phyloP scores from a whole-genome alignment of 2,797 vertebrate species.

The Iguana delicatissima region DNA sequence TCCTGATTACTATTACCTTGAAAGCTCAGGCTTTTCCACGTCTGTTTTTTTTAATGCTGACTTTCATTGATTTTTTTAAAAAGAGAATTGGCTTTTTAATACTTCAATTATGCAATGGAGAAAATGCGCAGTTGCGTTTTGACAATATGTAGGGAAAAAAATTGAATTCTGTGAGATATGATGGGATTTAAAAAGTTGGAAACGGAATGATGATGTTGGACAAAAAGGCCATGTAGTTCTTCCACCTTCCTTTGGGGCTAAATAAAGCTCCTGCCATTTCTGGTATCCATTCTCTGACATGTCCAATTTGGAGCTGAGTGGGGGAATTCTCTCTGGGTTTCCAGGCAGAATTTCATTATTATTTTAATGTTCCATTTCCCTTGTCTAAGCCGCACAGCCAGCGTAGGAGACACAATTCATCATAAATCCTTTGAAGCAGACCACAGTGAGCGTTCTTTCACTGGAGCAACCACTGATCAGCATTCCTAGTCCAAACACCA shows the following conservation, averaged over 20 bases:
- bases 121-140: constrained; percentile 36
- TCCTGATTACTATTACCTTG: background rate
- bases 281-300: constrained; percentile 52
- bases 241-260: constrained; percentile 22
- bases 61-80: background rate
- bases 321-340: background rate
- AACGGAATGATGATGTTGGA: constrained; percentile 49
- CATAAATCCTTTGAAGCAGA: constrained; percentile 35
- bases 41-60: constrained; percentile 15
- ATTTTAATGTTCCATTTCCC: constrained; percentile 32
- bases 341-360: constrained; percentile 39
- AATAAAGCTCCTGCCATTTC: constrained; percentile 61
- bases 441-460: constrained; percentile 37
- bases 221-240: constrained; percentile 30
- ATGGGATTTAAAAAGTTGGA: constrained; percentile 42
- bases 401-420: constrained; percentile 27
- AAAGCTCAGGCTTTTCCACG: background rate
- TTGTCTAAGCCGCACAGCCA: background rate
- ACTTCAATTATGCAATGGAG: constrained; percentile 40
- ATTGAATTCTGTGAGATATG: constrained; percentile 27
- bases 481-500: constrained; percentile 20
- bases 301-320: background rate
- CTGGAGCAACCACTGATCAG: background rate
- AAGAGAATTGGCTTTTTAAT: background rate
- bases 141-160: constrained; percentile 25